These are phyloP conservation scores for Notodonta dromedarius DNA, from an alignment of 2,888 invertebrate species.

Conservation along the genomic window DNA sequence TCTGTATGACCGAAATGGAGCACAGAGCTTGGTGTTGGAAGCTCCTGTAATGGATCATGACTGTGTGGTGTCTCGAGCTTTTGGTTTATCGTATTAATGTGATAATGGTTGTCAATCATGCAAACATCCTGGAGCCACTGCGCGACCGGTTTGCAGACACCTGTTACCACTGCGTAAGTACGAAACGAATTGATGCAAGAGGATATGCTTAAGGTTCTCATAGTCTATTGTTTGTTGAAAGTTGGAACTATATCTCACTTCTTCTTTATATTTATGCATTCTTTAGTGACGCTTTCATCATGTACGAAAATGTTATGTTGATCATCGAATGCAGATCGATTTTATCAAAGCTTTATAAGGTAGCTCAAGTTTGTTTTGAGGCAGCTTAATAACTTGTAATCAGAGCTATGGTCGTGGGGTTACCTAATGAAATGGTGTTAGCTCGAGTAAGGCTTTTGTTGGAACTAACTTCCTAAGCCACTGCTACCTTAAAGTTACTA, in stretches of 20 bases:
- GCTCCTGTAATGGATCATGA: slow-evolving; percentile 52
- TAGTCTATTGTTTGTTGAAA: slow-evolving; percentile 74
- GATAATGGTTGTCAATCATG: slow-evolving; percentile 83
- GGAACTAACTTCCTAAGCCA: slow-evolving; percentile 11
- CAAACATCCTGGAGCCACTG: slow-evolving; percentile 75
- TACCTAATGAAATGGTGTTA: slow-evolving; percentile 37
- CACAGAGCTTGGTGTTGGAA: slow-evolving; percentile 49
- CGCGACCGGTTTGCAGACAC: slow-evolving; percentile 73
- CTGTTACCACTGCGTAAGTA: slow-evolving; percentile 76
- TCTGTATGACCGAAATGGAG: slow-evolving; percentile 8
- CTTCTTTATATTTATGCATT: slow-evolving; percentile 73
- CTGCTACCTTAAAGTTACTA: neutral
- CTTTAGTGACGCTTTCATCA: slow-evolving; percentile 72
- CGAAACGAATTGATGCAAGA: slow-evolving; percentile 74
- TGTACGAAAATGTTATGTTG: slow-evolving; percentile 56
- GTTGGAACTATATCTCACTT: slow-evolving; percentile 63
- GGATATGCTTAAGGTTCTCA: slow-evolving; percentile 72
- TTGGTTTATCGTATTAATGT: slow-evolving; percentile 80
- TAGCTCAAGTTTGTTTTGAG: slow-evolving; percentile 44
- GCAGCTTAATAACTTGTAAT: slow-evolving; percentile 59
- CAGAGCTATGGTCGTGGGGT: slow-evolving; percentile 43
- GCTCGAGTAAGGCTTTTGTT: slow-evolving; percentile 19
- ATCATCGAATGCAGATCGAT: slow-evolving; percentile 60
- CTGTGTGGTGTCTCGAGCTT: slow-evolving; percentile 67
- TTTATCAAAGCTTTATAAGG: slow-evolving; percentile 55